Evolutionary conservation across 1,140 invertebrate genomes (phyloP), one percentile per base, ranked within the genome.

Genomic region (Neodiprion pinetum): DNA sequence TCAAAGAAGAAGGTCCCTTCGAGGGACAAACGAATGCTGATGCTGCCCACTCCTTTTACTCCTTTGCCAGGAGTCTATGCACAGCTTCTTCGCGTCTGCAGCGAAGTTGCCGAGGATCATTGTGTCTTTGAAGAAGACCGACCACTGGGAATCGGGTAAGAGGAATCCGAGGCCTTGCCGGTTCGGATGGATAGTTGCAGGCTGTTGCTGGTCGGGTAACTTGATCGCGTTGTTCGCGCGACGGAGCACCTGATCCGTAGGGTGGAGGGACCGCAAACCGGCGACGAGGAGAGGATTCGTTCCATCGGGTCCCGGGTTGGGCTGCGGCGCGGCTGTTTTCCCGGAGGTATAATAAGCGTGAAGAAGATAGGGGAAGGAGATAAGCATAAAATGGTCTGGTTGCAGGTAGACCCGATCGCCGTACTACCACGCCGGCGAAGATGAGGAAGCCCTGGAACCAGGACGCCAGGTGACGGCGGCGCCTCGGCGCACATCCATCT

Each of bases 401-500:
- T 81, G 80, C 81, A 77, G 81, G 76, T 21, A 7, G 67, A 61
- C 11, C 53, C 53, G 17, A 69, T 17, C 17, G 61, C 12, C 61
- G 12, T 7, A 65, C 61, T 80, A 75, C 67, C 79, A 73, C 74
- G 28, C 28, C 71, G 78, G 72, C 21, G 53, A n/a, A 61, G 53
- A 61, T 12, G n/a, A 61, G 53, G n/a, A 14, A 61, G 53, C n/a
- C 53, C 28, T 40, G 28, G 28, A 40, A 40, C 28, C 28, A 74
- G 47, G 66, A 72, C 74, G 71, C 82, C 84, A 87, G 86, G 86
- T 88, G 86, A 88, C 85, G 82, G 81, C 83, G 85, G 86, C 86
- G 87, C 86, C 85, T 86, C 74, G 77, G 76, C 84, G 71, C 80
- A 83, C 85, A 88, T 88, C 82, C 81, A 88, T 88, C 86, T 88